These are phyloP conservation scores for Mizuhopecten yessoensis DNA, from an alignment of 1,140 invertebrate genomes.

Conservation along the genomic window DNA sequence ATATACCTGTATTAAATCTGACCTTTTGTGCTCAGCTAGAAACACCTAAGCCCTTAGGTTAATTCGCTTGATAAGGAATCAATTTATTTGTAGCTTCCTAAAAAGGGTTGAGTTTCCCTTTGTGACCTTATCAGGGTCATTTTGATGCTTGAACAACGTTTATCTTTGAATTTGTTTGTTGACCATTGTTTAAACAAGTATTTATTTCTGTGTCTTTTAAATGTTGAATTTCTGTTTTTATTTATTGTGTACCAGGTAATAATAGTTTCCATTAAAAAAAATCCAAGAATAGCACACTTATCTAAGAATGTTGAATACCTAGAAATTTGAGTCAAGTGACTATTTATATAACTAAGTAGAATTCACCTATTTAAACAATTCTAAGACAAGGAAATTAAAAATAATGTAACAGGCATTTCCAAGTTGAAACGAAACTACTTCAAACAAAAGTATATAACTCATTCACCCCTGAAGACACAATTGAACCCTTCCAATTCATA, in stretches of 20 bases:
- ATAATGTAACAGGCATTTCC: background rate
- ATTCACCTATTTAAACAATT: background rate
- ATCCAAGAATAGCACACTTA: background rate
- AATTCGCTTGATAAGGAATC: background rate
- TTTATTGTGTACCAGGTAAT: too few species aligned
- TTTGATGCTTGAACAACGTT: background rate
- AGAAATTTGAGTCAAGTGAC: background rate
- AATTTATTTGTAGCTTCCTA: background rate
- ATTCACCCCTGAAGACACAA: too few species aligned
- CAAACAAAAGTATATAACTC: background rate
- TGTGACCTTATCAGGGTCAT: slow-evolving; percentile 24
- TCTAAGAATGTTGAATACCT: background rate
- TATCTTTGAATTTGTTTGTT: background rate
- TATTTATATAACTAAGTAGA: background rate
- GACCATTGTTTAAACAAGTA: background rate
- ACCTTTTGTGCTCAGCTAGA: background rate
- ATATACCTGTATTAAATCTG: background rate
- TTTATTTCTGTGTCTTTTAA: background rate
- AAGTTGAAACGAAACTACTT: background rate
- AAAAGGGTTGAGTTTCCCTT: background rate
- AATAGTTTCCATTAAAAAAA: background rate
- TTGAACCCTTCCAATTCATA: too few species aligned
- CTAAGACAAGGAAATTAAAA: background rate
- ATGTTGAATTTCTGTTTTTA: background rate
- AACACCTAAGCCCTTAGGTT: background rate